These are phyloP conservation scores for Elachura formosa DNA, from an alignment of 2,113 vertebrate genomes.

Conservation along the genomic window DNA sequence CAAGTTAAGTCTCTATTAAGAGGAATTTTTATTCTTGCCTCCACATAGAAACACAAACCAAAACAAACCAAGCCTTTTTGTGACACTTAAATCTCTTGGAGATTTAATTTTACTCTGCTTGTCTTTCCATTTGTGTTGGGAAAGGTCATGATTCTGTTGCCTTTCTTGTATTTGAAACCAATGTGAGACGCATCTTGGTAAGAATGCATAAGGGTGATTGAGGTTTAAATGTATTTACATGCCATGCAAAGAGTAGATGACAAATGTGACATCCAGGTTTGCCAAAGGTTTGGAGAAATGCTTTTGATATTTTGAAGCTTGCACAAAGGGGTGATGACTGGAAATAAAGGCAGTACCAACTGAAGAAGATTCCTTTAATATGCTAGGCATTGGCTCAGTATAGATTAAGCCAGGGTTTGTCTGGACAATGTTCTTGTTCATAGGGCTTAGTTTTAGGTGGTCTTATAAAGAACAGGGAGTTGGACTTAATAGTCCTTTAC, in stretches of 20 bases:
- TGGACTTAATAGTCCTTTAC: background rate
- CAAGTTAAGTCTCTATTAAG: background rate
- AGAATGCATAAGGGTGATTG: background rate
- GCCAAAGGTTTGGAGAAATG: background rate
- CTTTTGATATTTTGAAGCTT: background rate
- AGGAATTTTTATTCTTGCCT: background rate
- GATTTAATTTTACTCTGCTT: background rate
- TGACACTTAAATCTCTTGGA: background rate
- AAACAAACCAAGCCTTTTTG: background rate
- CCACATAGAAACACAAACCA: background rate
- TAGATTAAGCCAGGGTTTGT: background rate
- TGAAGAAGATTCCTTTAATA: background rate
- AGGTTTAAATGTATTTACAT: background rate
- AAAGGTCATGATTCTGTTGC: background rate
- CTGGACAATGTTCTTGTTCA: background rate
- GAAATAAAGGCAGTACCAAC: background rate
- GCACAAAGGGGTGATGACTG: background rate
- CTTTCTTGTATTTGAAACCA: background rate
- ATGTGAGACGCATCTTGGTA: background rate
- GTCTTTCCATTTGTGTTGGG: background rate
- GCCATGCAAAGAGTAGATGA: background rate
- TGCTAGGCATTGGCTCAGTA: background rate
- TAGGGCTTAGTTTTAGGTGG: background rate
- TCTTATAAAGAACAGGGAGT: background rate
- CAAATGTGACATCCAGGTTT: background rate